Evolutionary conservation across 2,797 vertebrate species (phyloP), one percentile per base, ranked within the genome.

Genomic region (Oreochromis grahami): DNA sequence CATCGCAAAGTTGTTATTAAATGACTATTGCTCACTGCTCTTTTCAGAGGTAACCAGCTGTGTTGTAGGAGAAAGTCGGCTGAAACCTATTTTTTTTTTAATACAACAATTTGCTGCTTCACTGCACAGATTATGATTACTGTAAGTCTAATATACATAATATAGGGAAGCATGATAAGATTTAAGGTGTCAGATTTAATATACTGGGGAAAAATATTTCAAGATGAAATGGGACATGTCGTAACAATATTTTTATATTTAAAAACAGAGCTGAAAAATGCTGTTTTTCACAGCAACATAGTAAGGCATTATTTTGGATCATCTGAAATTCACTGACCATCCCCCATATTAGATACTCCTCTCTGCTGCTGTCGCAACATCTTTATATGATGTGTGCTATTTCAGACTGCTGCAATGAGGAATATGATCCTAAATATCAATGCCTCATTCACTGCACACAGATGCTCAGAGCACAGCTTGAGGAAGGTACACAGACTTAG

Each of bases 391-490:
- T 90, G 84, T 84, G 82, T 92, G 85, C 90, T 93, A 94, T 94
- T 95, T 91, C 84, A 91, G 87, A 88, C 86, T 77, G 83, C 88
- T 86, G 87, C 80, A 89, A 92, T 84, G 89, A 86, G 86, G 90
- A 92, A 94, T 90, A 88, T 91, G 92, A 93, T 92, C 86, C 91
- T 84, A 94, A 95, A 95, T 93, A 94, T 95, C 91, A 92, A 87
- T 88, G 85, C 83, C 79, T 81, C 80, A 86, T 92, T 94, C 84
- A 89, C 81, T 92, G 89, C 80, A 89, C 87, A 86, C 93, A 88
- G 88, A 91, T 94, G 90, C 88, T 89, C 88, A 83, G 76, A 87
- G 52, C 78, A 13, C 84, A 89, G 89, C 81, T 88, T 90, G 91
- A 94, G 94, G 87, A 90, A 90, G 82, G 84, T 84, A 84, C 83